Evolutionary conservation across 2,888 invertebrate genomes (phyloP).

Genomic region (Malacosoma neustria): DNA sequence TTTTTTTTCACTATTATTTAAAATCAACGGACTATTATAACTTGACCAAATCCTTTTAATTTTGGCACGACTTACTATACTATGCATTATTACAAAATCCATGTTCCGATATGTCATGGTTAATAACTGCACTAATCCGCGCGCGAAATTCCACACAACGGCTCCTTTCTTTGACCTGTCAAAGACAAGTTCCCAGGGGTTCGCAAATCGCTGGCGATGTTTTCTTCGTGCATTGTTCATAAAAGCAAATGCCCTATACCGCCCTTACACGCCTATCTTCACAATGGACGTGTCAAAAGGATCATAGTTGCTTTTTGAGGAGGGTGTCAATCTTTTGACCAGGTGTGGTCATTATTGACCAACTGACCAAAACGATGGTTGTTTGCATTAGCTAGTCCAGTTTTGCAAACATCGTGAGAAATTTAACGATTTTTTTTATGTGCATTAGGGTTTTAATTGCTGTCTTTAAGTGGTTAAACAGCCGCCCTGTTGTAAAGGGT

Average conservation of each 20-base stretch:
- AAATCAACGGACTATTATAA: too few species aligned
- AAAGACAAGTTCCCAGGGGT: slow-evolving; percentile 61
- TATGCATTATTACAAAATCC: neutral
- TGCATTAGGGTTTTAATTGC: slow-evolving; percentile 5
- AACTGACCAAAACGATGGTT: slow-evolving; percentile 61
- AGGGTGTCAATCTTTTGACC: slow-evolving; percentile 57
- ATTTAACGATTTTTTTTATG: slow-evolving; percentile 31
- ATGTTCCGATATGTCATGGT: slow-evolving; percentile 16
- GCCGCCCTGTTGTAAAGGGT: too few species aligned
- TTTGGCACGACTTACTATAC: too few species aligned
- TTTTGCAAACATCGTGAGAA: slow-evolving; percentile 62
- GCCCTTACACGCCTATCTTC: slow-evolving; percentile 58
- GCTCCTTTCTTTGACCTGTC: slow-evolving; percentile 33
- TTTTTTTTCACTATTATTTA: too few species aligned
- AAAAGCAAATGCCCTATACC: slow-evolving; percentile 43
- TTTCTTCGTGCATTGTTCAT: slow-evolving; percentile 54
- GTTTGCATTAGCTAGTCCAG: slow-evolving; percentile 53
- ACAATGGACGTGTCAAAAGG: slow-evolving; percentile 53
- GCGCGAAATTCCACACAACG: slow-evolving; percentile 29
- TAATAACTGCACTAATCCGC: slow-evolving; percentile 27
- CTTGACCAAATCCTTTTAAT: too few species aligned
- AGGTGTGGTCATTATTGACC: slow-evolving; percentile 60
- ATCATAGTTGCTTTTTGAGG: slow-evolving; percentile 41
- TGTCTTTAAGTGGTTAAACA: neutral
- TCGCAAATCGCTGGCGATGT: slow-evolving; percentile 56